Percentiles rank a stretch among this genome's conserved stretches.
These are phyloP conservation scores for Scolopax bukidnonensis DNA, from an alignment of 2,797 vertebrate species.

Conservation along the genomic window DNA sequence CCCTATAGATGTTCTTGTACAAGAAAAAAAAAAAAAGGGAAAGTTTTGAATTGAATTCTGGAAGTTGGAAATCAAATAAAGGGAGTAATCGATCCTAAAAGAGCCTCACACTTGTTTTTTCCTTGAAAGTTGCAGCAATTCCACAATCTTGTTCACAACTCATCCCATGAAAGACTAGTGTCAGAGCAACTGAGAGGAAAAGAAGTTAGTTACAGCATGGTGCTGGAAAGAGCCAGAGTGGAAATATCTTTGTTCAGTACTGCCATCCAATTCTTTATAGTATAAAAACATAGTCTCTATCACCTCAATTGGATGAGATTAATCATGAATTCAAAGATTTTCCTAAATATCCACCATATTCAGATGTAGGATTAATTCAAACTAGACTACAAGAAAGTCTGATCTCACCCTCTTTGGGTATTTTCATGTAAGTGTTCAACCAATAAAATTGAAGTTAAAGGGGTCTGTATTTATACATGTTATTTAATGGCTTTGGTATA, in stretches of 20 bases:
- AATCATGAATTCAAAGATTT: background rate
- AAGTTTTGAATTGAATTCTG: background rate
- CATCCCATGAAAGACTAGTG: background rate
- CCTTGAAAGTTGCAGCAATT: background rate
- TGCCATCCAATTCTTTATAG: background rate
- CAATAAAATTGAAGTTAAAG: background rate
- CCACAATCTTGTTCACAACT: background rate
- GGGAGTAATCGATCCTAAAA: background rate
- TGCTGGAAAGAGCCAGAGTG: background rate
- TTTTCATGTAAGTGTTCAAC: background rate
- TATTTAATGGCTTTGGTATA: background rate
- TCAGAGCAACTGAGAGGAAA: background rate
- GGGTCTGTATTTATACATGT: background rate
- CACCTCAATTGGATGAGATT: background rate
- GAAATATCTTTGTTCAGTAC: background rate
- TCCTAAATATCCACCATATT: background rate
- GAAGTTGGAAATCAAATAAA: background rate
- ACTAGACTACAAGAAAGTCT: background rate
- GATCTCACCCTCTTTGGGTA: background rate
- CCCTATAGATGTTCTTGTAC: background rate
- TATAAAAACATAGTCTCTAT: background rate
- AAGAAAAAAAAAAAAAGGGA: background rate
- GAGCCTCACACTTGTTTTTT: background rate
- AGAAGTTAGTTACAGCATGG: background rate
- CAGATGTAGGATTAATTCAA: background rate